Conservation (phyloP, 2,113 vertebrate species). For the Eubucco bourcierii region DNA sequence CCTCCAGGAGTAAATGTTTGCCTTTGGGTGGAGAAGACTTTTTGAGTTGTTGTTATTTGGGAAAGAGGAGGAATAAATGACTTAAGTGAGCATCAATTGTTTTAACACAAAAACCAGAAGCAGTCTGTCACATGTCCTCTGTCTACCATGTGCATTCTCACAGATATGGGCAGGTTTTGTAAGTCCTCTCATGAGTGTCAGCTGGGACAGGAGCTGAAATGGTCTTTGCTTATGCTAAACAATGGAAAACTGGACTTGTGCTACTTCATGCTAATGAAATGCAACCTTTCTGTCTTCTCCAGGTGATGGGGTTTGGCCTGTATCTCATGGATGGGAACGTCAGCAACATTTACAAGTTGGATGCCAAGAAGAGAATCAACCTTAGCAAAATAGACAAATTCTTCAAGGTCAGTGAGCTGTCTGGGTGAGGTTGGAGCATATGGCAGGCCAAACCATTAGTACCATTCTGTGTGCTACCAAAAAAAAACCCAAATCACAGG, state of each 20-base stretch:
- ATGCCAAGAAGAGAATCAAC: slow-evolving; percentile 99
- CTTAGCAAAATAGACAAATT: slow-evolving; percentile 99
- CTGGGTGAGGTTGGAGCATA: neutral
- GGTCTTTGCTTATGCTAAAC: neutral
- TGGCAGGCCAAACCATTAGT: accelerated
- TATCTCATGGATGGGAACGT: slow-evolving; percentile 99
- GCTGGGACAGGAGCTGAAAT: neutral
- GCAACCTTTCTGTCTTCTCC: neutral
- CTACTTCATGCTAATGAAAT: neutral
- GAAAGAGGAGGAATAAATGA: neutral
- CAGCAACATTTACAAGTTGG: slow-evolving; percentile 98
- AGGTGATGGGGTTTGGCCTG: slow-evolving; percentile 99
- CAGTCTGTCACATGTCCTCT: neutral
- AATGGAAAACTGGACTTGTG: neutral
- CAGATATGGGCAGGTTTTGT: neutral
- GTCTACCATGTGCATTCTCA: neutral
- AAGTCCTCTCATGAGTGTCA: neutral
- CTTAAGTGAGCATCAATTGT: neutral
- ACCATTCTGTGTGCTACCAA: neutral
- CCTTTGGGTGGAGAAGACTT: neutral
- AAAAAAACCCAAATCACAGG: neutral
- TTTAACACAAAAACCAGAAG: neutral
- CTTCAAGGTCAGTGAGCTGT: slow-evolving; percentile 86
- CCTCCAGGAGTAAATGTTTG: neutral
- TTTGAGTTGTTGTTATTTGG: neutral